These are phyloP conservation scores for Oreochromis grahami DNA, from an alignment of 2,797 vertebrate species.

Conservation along the genomic window DNA sequence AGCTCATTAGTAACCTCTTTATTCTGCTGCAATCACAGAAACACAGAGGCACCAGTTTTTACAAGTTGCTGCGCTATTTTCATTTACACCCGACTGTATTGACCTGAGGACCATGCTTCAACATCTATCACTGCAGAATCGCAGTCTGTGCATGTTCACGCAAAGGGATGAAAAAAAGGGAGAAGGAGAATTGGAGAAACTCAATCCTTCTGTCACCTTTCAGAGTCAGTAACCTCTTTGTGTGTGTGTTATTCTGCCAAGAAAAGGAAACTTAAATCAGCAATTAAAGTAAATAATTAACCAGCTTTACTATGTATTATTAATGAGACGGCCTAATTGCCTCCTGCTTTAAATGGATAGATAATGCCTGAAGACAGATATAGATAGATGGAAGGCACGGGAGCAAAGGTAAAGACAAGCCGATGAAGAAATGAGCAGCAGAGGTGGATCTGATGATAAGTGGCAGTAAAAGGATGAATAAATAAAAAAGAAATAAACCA, in stretches of 20 bases:
- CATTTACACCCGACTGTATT: constrained; percentile 58
- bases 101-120: constrained; percentile 22
- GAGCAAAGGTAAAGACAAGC: neutral
- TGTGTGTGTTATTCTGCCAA: constrained; percentile 64
- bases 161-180: neutral
- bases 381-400: neutral
- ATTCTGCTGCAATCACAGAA: neutral
- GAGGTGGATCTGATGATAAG: neutral
- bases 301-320: constrained; percentile 80
- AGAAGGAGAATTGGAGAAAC: constrained; percentile 33
- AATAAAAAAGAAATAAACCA: neutral
- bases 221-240: constrained; percentile 44
- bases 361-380: constrained; percentile 63
- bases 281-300: constrained; percentile 96
- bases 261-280: constrained; percentile 84
- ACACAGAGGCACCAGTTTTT: constrained; percentile 21
- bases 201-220: constrained; percentile 57
- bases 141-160: neutral
- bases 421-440: neutral
- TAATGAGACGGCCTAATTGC: constrained; percentile 83
- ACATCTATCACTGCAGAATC: neutral
- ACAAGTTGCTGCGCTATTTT: constrained; percentile 42
- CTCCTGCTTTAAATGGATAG: constrained; percentile 66
- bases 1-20: neutral
- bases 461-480: neutral